Base-by-base conservation (phyloP, 2,797 vertebrate genomes). In the Paramormyrops hopkinsi region DNA sequence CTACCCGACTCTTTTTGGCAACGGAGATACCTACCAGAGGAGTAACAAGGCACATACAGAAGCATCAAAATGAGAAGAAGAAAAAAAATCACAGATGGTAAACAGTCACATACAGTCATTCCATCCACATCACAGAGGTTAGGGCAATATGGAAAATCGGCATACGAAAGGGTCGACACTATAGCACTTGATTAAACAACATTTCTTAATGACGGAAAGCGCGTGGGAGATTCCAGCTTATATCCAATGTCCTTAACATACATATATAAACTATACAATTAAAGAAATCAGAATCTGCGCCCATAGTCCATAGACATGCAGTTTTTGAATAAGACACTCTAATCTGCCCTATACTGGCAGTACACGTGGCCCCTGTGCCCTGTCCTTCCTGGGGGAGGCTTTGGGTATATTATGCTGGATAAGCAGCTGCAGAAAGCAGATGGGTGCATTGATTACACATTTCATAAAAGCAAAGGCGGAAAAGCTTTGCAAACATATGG, bases 1-100 rank as follows among this genome's bases (percentile, higher is more conserved):
- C 96, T 97, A 29, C 98, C 97, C 0, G 94, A 95, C 51, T 99
- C 98, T 14, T 97, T 99, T 95, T 99, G 98, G 94, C 98, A 99
- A 79, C 98, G 98, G 25, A 99, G 99, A 94, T 99, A 99, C 93
- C 98, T 99, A 79, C 3, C 29, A 85, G 9, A n/a, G 54, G 29
- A 59, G 22, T 9, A 29, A 84, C n/a, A 4, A 88, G 48, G 37
- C 19, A 50, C 83, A 51, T 59, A 11, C 4, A 22, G 82, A 51
- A n/a, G 1, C 17, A 12, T 1, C 51, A 56, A 41, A 25, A 88
- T 65, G 17, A 41, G 48, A 33, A 41, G 4, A 6, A 9, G 4
- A 25, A 25, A 8, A 82, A 9, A 8, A 9, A 17, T 44, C 14
- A 41, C 33, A 41, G 76, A 19, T 12, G 29, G 73, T n/a, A 44